A percentile compares a stretch with the other conserved stretches of the same genome.
phyloP scores from a whole-genome alignment of 35 echinoderm and acorn worm genomes.

The Heliocidaris tuberculata region DNA sequence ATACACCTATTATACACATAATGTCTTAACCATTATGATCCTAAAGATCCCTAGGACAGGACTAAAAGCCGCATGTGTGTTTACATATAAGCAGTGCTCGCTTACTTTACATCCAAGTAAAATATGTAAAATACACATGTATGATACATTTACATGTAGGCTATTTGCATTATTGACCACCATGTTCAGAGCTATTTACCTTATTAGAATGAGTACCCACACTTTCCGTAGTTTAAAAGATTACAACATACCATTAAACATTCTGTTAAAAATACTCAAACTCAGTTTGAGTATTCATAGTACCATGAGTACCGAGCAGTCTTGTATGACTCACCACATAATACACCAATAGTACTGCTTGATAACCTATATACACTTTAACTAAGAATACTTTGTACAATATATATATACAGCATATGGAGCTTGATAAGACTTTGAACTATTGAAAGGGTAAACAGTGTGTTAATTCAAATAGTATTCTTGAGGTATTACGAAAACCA shows the following conservation, averaged over 20 bases:
- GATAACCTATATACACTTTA: not conserved
- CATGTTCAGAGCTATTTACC: not conserved
- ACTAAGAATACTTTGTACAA: not conserved
- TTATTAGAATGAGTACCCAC: not conserved
- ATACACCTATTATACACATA: no score
- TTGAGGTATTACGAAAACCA: not conserved
- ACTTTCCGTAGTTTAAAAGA: no score
- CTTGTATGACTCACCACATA: not conserved
- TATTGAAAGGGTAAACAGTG: not conserved
- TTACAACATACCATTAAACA: no score
- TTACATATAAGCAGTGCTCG: no score
- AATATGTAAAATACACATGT: not conserved
- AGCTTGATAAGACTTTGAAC: not conserved
- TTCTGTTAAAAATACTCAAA: not conserved
- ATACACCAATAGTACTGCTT: not conserved
- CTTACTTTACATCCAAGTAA: no score
- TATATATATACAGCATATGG: not conserved
- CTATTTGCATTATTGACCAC: not conserved
- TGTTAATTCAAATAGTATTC: not conserved
- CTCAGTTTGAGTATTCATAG: no score
- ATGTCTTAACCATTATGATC: no score
- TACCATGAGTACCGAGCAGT: not conserved
- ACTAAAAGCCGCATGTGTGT: no score
- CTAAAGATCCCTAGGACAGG: no score
- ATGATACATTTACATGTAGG: not conserved